Evolutionary conservation across 1,140 invertebrate genomes (phyloP), one percentile per base, ranked within the genome.

Genomic region (Yoshiicerus persimilis): DNA sequence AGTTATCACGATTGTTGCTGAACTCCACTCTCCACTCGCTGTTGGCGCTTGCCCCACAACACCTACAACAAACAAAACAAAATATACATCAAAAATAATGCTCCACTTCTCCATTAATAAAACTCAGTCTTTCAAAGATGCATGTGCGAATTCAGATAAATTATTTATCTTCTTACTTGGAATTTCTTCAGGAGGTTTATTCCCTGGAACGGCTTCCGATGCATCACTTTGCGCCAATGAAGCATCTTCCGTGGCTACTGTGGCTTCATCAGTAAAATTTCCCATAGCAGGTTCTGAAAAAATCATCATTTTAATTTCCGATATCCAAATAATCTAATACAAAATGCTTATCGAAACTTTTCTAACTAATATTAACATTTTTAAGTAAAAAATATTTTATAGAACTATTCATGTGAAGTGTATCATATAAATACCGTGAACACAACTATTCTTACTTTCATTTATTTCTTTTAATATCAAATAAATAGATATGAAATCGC

Each of bases 241-340:
- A 32, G 36, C 83, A 80, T 89, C 88, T 56, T 88, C 88, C 3
- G 90, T 20, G 10, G 89, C 87, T 9, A 27, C 25, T 11, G 91
- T 88, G 16, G 90, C 87, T 88, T 93, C 93, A 66, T 91, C 91
- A 20, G 91, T 92, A 89, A 92, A 92, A 90, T 93, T 93, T 2
- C 92, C 93, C 39, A 91, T 88, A 1, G 92, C 92, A 38, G 91
- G 90, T 75, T 91, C 92, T 93, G 90, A 66, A 91, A 89, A n/a
- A 16, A 25, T 93, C 93, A 66, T 91, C 91, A 20, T 91, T 92
- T 88, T 92, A 92, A 90, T 93, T 93, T 2, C 92, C 93, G 36
- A 91, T 88, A 1, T 91, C 92, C 92, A 91, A 66, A 91, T 89
- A n/a, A 16, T 16, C 20, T 75, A 86, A 39, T 4, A 88, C 62